Percentiles rank a stretch among this genome's conserved stretches.
Conservation (phyloP, 2,888 invertebrate genomes). For the Chloroclysta siterata region DNA sequence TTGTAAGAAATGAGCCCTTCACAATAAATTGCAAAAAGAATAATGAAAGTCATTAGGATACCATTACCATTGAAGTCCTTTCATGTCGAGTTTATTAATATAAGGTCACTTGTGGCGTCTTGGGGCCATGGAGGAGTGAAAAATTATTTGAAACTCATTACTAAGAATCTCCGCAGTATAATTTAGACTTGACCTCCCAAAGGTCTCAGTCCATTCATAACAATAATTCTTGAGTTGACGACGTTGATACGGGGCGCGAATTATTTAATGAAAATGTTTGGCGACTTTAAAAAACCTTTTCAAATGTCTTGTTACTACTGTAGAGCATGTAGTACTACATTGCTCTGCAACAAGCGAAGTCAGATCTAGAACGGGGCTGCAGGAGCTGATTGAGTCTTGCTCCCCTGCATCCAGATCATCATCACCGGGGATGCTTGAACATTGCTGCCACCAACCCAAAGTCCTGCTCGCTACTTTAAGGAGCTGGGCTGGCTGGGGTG, state of each 20-base stretch:
- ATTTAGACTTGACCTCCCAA: constrained; percentile 24
- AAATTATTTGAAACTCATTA: constrained; percentile 4
- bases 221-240: constrained; percentile 17
- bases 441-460: too few species aligned
- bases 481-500: too few species aligned
- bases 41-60: constrained; percentile 20
- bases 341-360: too few species aligned
- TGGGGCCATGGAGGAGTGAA: constrained; percentile 9
- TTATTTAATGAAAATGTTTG: not conserved
- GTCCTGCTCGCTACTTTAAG: too few species aligned
- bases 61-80: constrained; percentile 15
- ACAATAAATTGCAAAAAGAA: constrained; percentile 10
- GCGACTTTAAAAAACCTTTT: too few species aligned
- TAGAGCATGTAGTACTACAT: too few species aligned
- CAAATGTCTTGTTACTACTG: too few species aligned
- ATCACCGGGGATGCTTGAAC: too few species aligned
- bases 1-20: constrained; percentile 5
- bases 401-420: too few species aligned
- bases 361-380: too few species aligned
- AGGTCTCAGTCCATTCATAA: constrained; percentile 28
- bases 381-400: too few species aligned
- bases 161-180: constrained; percentile 14
- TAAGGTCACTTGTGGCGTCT: not conserved
- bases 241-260: constrained; percentile 1
- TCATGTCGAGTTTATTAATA: constrained; percentile 22